Base-by-base conservation (phyloP, 2,888 invertebrate species). In the Tenthredo amoena region DNA sequence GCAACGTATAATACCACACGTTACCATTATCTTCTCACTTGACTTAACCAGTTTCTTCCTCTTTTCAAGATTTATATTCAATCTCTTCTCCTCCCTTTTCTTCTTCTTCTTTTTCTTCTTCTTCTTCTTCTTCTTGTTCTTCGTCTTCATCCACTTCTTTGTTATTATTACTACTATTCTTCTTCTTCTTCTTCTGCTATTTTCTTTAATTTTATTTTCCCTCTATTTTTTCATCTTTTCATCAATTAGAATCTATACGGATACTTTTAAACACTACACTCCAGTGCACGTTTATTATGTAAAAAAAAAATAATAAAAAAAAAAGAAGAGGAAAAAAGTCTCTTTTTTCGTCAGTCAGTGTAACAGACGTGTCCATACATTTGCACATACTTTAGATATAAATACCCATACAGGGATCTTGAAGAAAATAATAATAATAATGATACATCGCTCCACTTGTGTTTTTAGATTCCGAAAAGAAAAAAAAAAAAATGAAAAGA, bases 21-120 rank as follows among this genome's bases (percentile, higher is more conserved):
- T 62, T 62, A 62, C 62, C 12, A 62, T 62, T 62, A 62, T 62
- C 62, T 62, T 74, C 74, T 74, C 74, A 74, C 74, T 43, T 74
- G 40, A 68, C 68, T 68, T 43, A 43, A 74, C 43, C 43, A 74
- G 74, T 26, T 43, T 74, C 74, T 43, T 68, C 34, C 34, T 34
- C 34, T 34, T 4, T 68, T 68, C 62, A 62, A 62, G 62, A 62
- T 62, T 62, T 26, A 12, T n/a, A n/a, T 71, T 18, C 34, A 34
- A 18, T 71, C 34, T 71, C 71, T 37, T n/a, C 34, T 71, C 0
- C 37, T 34, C 18, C 7, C 34, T 68, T 0, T 34, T 34, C 34
- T 68, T 68, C 7, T 71, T 37, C n/a, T 34, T 71, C 37, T 71
- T 68, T 34, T 68, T 34, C 18, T 6, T 12, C n/a, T 5, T 12